These are phyloP conservation scores for Cheirogaleus major DNA, from an alignment of 2,797 vertebrate genomes.

Conservation along the genomic window DNA sequence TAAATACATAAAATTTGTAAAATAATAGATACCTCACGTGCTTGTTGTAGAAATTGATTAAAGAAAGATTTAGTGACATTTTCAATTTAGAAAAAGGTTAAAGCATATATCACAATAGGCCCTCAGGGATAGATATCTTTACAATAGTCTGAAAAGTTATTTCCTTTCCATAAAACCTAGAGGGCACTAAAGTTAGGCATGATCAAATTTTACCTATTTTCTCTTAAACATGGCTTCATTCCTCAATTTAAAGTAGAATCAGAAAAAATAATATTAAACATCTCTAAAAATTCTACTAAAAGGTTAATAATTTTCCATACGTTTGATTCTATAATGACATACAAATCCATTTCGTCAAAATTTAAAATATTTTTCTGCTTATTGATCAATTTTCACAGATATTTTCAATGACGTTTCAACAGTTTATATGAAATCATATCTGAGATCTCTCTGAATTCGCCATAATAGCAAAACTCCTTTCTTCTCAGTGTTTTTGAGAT, in stretches of 20 bases:
- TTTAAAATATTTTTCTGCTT: conserved; percentile 42
- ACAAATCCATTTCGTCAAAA: conserved; percentile 15
- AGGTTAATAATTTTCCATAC: neutral
- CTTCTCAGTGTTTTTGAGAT: conserved; percentile 65
- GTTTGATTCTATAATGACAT: neutral
- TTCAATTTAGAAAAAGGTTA: neutral
- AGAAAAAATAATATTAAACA: neutral
- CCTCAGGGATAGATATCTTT: neutral
- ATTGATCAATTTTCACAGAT: neutral
- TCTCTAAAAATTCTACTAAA: neutral
- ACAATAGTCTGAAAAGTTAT: neutral
- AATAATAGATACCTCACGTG: neutral
- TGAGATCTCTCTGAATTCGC: neutral
- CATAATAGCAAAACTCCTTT: conserved; percentile 24
- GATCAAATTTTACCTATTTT: neutral
- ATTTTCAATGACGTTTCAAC: conserved; percentile 26
- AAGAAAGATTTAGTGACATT: neutral
- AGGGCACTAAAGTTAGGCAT: neutral
- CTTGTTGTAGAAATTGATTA: neutral
- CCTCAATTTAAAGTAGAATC: neutral
- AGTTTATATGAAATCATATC: neutral
- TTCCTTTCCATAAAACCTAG: conserved; percentile 27
- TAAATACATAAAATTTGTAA: neutral
- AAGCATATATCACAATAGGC: neutral
- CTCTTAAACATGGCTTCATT: neutral